Base-by-base conservation (phyloP, 2,113 vertebrate species). In the Archilochus colubris region DNA sequence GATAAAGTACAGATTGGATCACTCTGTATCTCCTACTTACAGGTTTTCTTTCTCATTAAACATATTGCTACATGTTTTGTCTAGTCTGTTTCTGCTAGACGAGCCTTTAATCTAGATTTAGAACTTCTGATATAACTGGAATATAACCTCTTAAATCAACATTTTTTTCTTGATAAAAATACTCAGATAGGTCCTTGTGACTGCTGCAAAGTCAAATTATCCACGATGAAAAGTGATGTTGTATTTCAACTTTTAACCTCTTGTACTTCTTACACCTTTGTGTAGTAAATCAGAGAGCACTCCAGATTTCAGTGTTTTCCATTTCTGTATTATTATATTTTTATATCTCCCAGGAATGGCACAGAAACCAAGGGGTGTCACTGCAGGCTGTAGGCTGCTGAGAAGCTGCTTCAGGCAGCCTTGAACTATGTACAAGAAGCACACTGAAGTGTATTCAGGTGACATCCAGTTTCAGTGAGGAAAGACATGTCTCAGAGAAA, bases 161-260 rank as follows among this genome's bases (percentile, higher is more conserved):
- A 36, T 66, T 66, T 43, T 43, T 8, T 46, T 83, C 53, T 74
- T 51, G 22, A 57, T 77, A 38, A 14, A 36, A 61, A 66, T 31
- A 44, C 38, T 91, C 0, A 0, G 30, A 25, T 4, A 24, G 46
- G 27, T 59, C n/a, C 18, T 85, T 30, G 76, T 38, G 28, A 75
- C 28, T 9, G 14, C 30, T 8, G 9, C 62, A 28, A 30, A 59
- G 14, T 67, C 31, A 38, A 48, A 53, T 77, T 86, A 51, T 61
- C 55, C 33, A 16, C 0, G 3, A 20, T 1, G 5, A 25, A 70
- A 70, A 18, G 13, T 0, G 0, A 22, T 36, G 38, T 13, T 0
- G 0, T 82, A 31, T 84, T 88, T 82, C 59, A 77, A 5, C 36
- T 77, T 84, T 17, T 36, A 51, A 36, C 27, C 1, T 2, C 24